Conservation (phyloP, 2,888 invertebrate species). For the Hirtodrosophila histrioides region DNA sequence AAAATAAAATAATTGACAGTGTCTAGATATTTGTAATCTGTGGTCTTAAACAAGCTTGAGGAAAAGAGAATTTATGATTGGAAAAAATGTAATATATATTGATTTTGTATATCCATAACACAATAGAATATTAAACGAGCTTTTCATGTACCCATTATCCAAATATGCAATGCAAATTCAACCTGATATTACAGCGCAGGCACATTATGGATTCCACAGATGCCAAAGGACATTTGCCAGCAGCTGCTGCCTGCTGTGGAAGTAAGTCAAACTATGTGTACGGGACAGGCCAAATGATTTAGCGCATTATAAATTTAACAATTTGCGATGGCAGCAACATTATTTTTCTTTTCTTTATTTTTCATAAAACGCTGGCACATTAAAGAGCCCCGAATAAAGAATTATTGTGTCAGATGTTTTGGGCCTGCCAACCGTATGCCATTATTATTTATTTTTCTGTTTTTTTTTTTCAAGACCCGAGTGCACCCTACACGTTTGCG, state of each 20-base stretch:
- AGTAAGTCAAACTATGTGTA: conserved; percentile 27
- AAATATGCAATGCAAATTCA: neutral
- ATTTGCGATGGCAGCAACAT: conserved; percentile 17
- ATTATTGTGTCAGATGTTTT: conserved; percentile 72
- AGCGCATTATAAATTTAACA: conserved; percentile 57
- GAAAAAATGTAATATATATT: neutral
- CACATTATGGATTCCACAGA: neutral
- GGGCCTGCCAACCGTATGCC: conserved; percentile 56
- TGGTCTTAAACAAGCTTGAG: no score
- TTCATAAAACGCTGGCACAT: conserved; percentile 1
- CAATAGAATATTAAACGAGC: conserved; percentile 1
- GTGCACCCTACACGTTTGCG: conserved; percentile 30
- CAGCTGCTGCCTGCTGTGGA: conserved; percentile 12
- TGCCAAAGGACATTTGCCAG: conserved; percentile 20
- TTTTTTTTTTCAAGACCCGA: conserved; percentile 18
- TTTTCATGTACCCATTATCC: conserved; percentile 8
- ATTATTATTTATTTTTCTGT: conserved; percentile 55
- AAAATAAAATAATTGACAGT: no score
- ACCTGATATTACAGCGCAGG: neutral
- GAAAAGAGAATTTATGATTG: no score
- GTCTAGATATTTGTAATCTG: no score
- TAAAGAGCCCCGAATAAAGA: conserved; percentile 20
- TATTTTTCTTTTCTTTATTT: conserved; percentile 4
- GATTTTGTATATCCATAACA: neutral
- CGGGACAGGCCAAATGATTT: conserved; percentile 44